Base-by-base conservation (phyloP, 1,140 invertebrate species). In the Drosophila sturtevanti region DNA sequence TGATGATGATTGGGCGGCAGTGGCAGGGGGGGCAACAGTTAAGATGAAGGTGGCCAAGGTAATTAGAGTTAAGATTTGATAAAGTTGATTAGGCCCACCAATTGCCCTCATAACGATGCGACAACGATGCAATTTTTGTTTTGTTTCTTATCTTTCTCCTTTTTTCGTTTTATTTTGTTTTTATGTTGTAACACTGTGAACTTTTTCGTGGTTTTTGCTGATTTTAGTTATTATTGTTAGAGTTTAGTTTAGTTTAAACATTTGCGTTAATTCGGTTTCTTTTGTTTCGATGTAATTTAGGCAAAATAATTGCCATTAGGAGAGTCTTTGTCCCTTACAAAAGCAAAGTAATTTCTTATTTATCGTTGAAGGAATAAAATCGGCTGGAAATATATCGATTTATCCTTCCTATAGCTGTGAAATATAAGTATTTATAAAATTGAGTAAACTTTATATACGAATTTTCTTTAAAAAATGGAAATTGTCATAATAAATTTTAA, bases 11-110 rank as follows among this genome's bases (percentile, higher is more conserved):
- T 10, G 31, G 10, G 27, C 34, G 27, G 61, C 34, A 48, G 60
- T 16, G 38, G 34, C 0, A 7, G 56, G 14, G 10, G 51, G 10
- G 31, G 5, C 71, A 31, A 54, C 27, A 27, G 6, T 58, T 44
- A 44, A 18, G 37, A 14, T 21, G 34, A 87, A 70, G 64, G 68
- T 61, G 38, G 65, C 68, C 63, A 87, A 72, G 65, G 70, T 79
- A 64, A 86, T 86, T 87, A 86, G 81, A 73, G 68, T 78, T 61
- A 76, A 68, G 62, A 72, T 56, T 63, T 68, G 59, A 44, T 62
- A 59, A 63, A 68, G 44, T 52, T 65, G 77, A 86, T 76, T 80
- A 66, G 62, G 63, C 35, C 56, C 63, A 67, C 67, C 69, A 61
- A 74, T 67, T 70, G 31, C 73, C 48, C 31, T 73, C 73, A 63